Conservation (phyloP, 2,797 vertebrate species). For the Acipenser ruthenus region DNA sequence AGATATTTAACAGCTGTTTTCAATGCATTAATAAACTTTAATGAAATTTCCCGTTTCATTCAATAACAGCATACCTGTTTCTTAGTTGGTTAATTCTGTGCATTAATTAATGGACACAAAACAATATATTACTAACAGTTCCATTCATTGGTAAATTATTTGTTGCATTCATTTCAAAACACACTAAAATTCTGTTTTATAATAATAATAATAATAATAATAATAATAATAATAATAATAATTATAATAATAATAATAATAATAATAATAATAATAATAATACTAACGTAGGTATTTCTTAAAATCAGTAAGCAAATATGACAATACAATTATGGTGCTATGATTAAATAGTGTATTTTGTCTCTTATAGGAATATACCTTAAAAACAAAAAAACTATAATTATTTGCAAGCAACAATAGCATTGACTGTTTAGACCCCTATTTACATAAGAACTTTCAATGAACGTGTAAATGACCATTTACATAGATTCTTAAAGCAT, state of each 20-base stretch:
- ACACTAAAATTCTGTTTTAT: not conserved
- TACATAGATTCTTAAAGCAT: not conserved
- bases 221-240: not conserved
- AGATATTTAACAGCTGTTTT: too few relatives aligned
- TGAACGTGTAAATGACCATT: not conserved
- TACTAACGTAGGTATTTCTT: not conserved
- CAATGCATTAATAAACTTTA: too few relatives aligned
- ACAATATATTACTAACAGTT: slow-evolving; percentile 7
- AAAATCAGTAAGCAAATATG: too few relatives aligned
- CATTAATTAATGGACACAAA: slow-evolving; percentile 18
- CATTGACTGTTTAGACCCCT: not conserved
- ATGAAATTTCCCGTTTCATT: too few relatives aligned
- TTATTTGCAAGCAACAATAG: too few relatives aligned
- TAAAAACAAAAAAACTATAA: too few relatives aligned
- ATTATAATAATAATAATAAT: not conserved
- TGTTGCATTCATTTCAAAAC: not conserved
- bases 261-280: not conserved
- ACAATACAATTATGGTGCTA: too few relatives aligned
- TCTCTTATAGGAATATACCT: too few relatives aligned
- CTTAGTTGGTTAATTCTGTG: not conserved
- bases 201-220: not conserved
- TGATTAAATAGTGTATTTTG: too few relatives aligned
- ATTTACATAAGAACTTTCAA: not conserved
- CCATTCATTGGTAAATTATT: slow-evolving; percentile 3
- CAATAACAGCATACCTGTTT: too few relatives aligned